phyloP scores from a whole-genome alignment of 1,140 invertebrate genomes.

The Papilio polyxenes region DNA sequence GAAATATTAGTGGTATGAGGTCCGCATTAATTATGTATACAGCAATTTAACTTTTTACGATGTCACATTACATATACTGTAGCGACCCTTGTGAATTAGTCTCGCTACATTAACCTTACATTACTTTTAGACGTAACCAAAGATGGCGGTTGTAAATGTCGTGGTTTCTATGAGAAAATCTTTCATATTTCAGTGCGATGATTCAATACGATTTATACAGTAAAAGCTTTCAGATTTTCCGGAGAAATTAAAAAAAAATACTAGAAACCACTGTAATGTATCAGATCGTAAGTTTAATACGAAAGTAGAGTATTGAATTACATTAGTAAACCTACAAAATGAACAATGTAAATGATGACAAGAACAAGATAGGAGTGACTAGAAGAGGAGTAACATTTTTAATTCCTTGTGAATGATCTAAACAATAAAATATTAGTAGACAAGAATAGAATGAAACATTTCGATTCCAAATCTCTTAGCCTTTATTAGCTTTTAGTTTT shows the following conservation, averaged over 20 bases:
- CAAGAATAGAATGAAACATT: no score
- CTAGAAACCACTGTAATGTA: no score
- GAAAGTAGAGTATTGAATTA: no score
- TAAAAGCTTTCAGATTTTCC: neutral
- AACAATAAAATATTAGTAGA: no score
- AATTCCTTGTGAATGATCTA: no score
- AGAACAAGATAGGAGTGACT: no score
- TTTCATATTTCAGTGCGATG: neutral
- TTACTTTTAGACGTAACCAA: neutral
- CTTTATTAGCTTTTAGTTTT: no score
- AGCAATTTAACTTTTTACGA: constrained; percentile 17
- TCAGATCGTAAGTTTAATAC: no score
- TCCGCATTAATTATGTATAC: constrained; percentile 12
- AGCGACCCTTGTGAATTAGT: neutral
- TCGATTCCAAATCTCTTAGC: neutral
- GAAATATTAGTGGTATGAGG: neutral
- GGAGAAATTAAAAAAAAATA: no score
- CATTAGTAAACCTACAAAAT: no score
- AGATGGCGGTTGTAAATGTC: constrained; percentile 1
- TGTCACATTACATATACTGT: neutral
- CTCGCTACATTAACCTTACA: neutral
- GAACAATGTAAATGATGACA: no score
- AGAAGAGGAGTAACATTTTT: no score
- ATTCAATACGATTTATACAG: neutral
- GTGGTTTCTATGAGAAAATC: neutral